Base-by-base conservation (phyloP, 2,797 vertebrate genomes). In the Yasuhikotakia modesta region DNA sequence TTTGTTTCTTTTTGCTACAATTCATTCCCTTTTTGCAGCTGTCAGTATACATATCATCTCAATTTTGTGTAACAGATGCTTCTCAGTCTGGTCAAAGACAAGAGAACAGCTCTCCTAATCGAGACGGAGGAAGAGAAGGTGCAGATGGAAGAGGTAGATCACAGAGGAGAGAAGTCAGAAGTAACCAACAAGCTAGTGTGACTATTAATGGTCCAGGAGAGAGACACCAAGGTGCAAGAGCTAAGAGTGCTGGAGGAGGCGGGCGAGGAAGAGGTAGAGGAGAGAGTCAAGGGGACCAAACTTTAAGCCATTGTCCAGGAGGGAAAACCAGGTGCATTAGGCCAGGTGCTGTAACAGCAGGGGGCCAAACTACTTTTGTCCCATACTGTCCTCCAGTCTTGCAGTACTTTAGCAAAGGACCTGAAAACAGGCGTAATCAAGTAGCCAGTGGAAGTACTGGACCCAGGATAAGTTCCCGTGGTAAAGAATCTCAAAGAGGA, bases 261-360 rank as follows among this genome's bases (percentile, higher is more conserved):
- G n/a, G 22, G 35, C 66, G 50, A 73, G 61, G 68, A 60, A 60
- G 68, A 27, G 60, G 67, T 46, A 78, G 76, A 70, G 79, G 76
- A 85, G 65, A 61, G 52, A 39, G 64, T 8, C 82, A 77, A 80
- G 78, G 79, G 17, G 13, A 78, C 21, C 82, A 70, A 50, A 12
- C 27, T 0, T 39, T 17, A 10, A 39, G 35, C 13, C 77, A 75
- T 57, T 6, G 30, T 48, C 43, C 48, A 4, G n/a, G 45, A 1
- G 30, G 6, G 5, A 19, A 27, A 24, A 58, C 8, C 1, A 16
- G 53, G 14, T 43, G 1, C 10, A 24, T 4, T 17, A 0, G 3
- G 12, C 64, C 45, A 4, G 52, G 64, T 2, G 53, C 53, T 68
- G 2, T 32, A 27, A 69, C 21, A 32, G 12, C 24, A 11, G 65